Evolutionary conservation across 2,888 invertebrate species (phyloP), one percentile per base, ranked within the genome.

Genomic region (Protula sp.): DNA sequence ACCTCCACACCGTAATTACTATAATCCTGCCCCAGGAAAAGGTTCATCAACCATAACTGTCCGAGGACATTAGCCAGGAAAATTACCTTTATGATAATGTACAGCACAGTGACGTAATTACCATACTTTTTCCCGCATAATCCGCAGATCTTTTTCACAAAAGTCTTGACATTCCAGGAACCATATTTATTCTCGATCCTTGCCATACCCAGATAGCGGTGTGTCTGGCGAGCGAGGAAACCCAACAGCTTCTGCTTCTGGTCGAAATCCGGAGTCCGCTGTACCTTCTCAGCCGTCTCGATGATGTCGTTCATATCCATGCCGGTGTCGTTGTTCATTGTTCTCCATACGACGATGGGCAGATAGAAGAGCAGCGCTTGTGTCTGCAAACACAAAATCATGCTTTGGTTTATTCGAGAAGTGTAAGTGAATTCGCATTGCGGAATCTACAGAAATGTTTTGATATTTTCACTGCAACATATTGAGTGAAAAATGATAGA

Each of bases 361-460:
- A 82, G 69, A 72, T 82, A 82, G 72, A 83, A 83, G 28, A 83
- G 68, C 58, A 83, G 73, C n/a, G 82, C 83, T 68, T 83, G 83
- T 30, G 82, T 74, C 30, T 83, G 77, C 19, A 83, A 19, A 38
- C n/a, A n/a, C n/a, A n/a, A n/a, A n/a, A n/a, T n/a, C n/a, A n/a
- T n/a, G n/a, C n/a, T n/a, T n/a, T n/a, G n/a, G 22, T 14, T 19
- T 51, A n/a, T n/a, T n/a, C n/a, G n/a, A n/a, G n/a, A n/a, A n/a
- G n/a, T n/a, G n/a, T n/a, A n/a, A n/a, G n/a, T n/a, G n/a, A n/a
- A n/a, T n/a, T n/a, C n/a, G n/a, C n/a, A n/a, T n/a, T n/a, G n/a
- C n/a, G n/a, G n/a, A n/a, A n/a, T n/a, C n/a, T n/a, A n/a, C n/a
- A n/a, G n/a, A n/a, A n/a, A n/a, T n/a, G n/a, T n/a, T n/a, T n/a